These are phyloP conservation scores for Merodon equestris DNA, from an alignment of 2,888 invertebrate species.

Conservation along the genomic window DNA sequence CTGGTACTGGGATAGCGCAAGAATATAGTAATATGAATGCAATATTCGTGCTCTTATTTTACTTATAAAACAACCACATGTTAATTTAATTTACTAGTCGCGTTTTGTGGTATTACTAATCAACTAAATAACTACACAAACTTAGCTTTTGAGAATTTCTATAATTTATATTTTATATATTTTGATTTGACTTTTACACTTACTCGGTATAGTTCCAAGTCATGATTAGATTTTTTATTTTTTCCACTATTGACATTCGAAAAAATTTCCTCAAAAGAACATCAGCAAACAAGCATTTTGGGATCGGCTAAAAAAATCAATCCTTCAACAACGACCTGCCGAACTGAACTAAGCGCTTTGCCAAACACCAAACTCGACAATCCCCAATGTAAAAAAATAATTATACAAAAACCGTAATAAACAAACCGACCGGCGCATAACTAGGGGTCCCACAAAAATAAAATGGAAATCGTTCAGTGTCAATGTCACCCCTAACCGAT, in stretches of 20 bases:
- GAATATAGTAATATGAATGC: too few relatives aligned
- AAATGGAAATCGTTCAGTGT: conserved; percentile 15
- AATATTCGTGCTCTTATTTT: too few relatives aligned
- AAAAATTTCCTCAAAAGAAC: neutral
- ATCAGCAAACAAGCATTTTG: neutral
- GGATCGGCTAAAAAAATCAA: neutral
- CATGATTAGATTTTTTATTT: conserved; percentile 15
- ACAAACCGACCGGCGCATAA: conserved; percentile 14
- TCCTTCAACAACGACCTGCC: conserved; percentile 19
- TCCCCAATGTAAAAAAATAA: conserved; percentile 19
- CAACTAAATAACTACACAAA: too few relatives aligned
- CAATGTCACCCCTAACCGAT: neutral
- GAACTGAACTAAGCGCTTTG: conserved; percentile 21
- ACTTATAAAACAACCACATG: too few relatives aligned
- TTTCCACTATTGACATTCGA: neutral
- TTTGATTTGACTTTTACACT: neutral
- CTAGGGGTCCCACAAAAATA: conserved; percentile 2
- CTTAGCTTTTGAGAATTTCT: neutral
- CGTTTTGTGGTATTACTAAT: too few relatives aligned
- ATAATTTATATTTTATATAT: neutral
- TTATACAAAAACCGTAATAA: conserved; percentile 41
- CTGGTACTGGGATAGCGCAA: too few relatives aligned
- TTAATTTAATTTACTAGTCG: too few relatives aligned
- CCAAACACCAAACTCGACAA: neutral
- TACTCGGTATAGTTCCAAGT: conserved; percentile 36